These are phyloP conservation scores for Psix sp. DNA, from an alignment of 1,140 invertebrate genomes.

Conservation along the genomic window DNA sequence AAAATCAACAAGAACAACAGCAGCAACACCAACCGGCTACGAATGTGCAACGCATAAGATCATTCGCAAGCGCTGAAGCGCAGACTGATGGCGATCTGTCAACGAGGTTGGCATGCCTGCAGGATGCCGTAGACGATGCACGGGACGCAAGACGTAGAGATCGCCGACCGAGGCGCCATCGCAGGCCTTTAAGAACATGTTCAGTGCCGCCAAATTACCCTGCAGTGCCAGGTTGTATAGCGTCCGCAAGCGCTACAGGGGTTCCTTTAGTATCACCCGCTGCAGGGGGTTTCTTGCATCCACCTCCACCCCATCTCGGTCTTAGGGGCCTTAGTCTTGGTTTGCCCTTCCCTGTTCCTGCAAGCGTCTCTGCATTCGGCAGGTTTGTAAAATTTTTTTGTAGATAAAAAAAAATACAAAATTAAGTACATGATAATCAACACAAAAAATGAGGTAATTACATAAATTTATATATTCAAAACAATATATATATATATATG, in stretches of 20 bases:
- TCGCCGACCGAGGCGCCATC: constrained; percentile 67
- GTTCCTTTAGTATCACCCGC: constrained; percentile 66
- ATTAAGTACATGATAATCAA: not conserved
- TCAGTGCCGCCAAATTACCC: constrained; percentile 71
- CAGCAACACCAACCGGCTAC: constrained; percentile 20
- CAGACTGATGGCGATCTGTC: constrained; percentile 67
- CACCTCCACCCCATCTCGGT: constrained; percentile 73
- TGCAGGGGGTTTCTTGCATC: constrained; percentile 69
- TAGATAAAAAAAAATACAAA: not conserved
- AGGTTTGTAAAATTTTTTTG: constrained; percentile 61
- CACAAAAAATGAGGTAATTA: not conserved
- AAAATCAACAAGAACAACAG: constrained; percentile 13
- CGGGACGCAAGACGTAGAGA: constrained; percentile 70
- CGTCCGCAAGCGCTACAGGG: constrained; percentile 43
- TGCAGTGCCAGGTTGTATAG: constrained; percentile 48
- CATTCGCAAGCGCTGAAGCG: constrained; percentile 72
- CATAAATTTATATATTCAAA: too few species aligned
- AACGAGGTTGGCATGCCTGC: constrained; percentile 28
- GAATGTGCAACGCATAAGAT: constrained; percentile 42
- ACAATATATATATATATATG: too few species aligned
- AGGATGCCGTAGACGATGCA: constrained; percentile 57
- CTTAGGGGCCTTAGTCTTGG: constrained; percentile 73
- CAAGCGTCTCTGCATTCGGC: constrained; percentile 75
- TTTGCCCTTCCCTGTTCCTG: constrained; percentile 74
- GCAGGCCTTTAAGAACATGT: constrained; percentile 65